phyloP scores from a whole-genome alignment of 1,140 invertebrate genomes.

The Caenorhabditis remanei region DNA sequence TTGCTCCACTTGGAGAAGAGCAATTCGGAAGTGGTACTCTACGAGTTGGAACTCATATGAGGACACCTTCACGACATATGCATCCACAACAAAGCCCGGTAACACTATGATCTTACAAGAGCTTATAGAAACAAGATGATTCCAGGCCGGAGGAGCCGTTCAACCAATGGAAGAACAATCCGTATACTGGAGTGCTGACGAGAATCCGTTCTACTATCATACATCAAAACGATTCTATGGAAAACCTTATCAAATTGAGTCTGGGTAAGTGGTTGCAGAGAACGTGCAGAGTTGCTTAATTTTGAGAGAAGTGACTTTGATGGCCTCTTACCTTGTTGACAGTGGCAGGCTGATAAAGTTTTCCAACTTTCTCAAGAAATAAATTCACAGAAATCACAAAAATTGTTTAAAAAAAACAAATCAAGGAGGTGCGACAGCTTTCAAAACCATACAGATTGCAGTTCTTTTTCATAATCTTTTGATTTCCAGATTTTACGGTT shows the following conservation, averaged over 20 bases:
- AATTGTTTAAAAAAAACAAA: too few species aligned
- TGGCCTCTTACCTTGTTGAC: too few species aligned
- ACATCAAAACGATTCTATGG: slow-evolving; percentile 74
- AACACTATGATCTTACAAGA: neutral
- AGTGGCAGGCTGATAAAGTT: too few species aligned
- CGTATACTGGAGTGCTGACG: slow-evolving; percentile 77
- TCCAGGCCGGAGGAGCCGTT: slow-evolving; percentile 63
- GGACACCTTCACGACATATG: slow-evolving; percentile 50
- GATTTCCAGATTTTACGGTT: slow-evolving; percentile 67
- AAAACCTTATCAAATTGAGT: slow-evolving; percentile 73
- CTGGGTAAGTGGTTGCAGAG: slow-evolving; percentile 66
- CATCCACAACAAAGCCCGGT: slow-evolving; percentile 52
- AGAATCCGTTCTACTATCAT: slow-evolving; percentile 78
- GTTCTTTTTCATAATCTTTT: neutral
- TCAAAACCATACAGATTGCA: too few species aligned
- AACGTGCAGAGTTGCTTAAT: neutral
- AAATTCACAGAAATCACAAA: too few species aligned
- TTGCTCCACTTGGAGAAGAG: slow-evolving; percentile 68
- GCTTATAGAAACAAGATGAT: neutral
- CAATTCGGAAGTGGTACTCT: slow-evolving; percentile 59
- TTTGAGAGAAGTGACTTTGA: neutral
- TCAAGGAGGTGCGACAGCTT: too few species aligned
- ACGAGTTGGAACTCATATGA: slow-evolving; percentile 50
- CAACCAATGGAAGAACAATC: slow-evolving; percentile 77
- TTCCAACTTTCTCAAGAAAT: too few species aligned